These are phyloP conservation scores for Dromiciops gliroides DNA, from an alignment of 2,113 vertebrate species.

Conservation along the genomic window DNA sequence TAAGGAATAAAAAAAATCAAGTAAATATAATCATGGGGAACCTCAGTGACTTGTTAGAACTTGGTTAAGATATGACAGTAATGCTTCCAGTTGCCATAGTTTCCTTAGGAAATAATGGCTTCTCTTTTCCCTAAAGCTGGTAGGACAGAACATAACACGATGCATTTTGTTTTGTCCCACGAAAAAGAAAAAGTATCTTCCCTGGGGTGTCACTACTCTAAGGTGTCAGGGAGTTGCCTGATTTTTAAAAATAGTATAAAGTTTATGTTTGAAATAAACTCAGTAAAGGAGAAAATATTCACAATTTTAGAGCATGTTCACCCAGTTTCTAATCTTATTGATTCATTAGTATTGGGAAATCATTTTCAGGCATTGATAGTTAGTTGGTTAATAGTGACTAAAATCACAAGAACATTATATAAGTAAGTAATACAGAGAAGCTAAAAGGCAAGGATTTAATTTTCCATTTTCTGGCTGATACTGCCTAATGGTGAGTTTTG, in stretches of 20 bases:
- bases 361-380: neutral
- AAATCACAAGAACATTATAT: neutral
- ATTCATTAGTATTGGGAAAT: neutral
- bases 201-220: neutral
- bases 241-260: neutral
- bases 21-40: neutral
- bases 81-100: constrained; percentile 25
- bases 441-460: neutral
- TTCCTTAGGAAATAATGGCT: constrained; percentile 23
- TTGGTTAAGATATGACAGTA: constrained; percentile 8
- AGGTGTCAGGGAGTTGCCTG: neutral
- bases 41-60: neutral
- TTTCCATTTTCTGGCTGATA: no score
- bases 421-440: neutral
- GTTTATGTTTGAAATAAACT: neutral
- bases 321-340: neutral
- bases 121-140: constrained; percentile 36
- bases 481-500: no score
- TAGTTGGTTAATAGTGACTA: neutral
- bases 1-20: neutral
- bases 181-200: neutral
- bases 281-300: neutral
- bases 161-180: neutral
- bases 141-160: constrained; percentile 5
- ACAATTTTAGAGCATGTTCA: neutral